phyloP scores from a whole-genome alignment of 2,113 vertebrate species.

The Ursus arctos region DNA sequence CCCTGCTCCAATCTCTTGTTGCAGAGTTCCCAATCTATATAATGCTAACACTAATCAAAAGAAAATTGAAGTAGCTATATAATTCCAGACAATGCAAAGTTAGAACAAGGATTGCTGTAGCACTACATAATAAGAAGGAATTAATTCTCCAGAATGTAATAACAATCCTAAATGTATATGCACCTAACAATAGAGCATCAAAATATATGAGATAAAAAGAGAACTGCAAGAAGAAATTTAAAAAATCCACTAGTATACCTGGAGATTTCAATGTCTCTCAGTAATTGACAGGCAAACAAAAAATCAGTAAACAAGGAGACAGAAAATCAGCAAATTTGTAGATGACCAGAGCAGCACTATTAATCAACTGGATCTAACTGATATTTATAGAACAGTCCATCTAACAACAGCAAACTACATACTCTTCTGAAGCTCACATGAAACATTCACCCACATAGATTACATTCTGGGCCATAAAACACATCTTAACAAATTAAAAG shows the following conservation, averaged over 20 bases:
- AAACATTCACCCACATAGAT: not conserved
- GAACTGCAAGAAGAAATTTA: not conserved
- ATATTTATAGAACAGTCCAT: not conserved
- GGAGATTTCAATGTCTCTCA: not conserved
- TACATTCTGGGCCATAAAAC: not conserved
- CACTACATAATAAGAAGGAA: not conserved
- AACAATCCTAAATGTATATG: not conserved
- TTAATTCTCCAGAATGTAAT: not conserved
- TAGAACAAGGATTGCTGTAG: not conserved
- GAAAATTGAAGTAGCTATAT: not conserved
- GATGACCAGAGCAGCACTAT: not conserved
- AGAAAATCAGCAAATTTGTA: not conserved
- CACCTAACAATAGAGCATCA: not conserved
- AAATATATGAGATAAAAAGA: not conserved
- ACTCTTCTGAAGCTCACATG: not conserved
- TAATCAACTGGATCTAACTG: not conserved
- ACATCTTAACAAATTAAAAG: not conserved
- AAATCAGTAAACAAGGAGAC: not conserved
- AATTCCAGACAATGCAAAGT: not conserved
- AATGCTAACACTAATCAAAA: not conserved
- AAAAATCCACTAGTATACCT: not conserved
- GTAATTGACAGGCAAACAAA: not conserved
- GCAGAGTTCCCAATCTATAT: not conserved
- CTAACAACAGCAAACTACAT: not conserved
- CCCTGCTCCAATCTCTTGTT: not conserved